Evolutionary conservation across 2,113 vertebrate genomes (phyloP).

Genomic region (Lycaon pictus): DNA sequence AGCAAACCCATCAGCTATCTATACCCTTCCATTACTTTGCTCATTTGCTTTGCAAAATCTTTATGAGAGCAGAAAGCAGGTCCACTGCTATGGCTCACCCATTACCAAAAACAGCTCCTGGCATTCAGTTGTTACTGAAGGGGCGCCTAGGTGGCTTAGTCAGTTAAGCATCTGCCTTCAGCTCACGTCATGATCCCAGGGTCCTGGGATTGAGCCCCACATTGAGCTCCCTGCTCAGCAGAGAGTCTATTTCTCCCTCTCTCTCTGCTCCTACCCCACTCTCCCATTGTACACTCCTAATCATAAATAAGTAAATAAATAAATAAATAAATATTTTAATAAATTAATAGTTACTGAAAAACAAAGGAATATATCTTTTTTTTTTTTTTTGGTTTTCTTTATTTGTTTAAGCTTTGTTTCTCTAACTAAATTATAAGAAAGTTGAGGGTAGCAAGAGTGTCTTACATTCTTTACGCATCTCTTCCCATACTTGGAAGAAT

Average conservation of each 20-base stretch:
- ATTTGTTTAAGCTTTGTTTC: not conserved
- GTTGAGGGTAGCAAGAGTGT: not conserved
- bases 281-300: not conserved
- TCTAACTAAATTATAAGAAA: not conserved
- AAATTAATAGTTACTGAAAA: not conserved
- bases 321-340: too few species aligned
- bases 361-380: not conserved
- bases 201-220: not conserved
- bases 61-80: accelerated
- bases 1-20: not conserved
- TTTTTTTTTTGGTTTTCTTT: not conserved
- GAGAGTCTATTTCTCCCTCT: not conserved
- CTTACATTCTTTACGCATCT: not conserved
- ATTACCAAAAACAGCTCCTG: not conserved
- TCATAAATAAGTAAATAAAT: not conserved
- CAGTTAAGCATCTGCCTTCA: not conserved
- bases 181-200: not conserved
- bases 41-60: not conserved
- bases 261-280: not conserved
- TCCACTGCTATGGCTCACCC: not conserved
- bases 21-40: not conserved
- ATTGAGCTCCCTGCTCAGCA: not conserved
- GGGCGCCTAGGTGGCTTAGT: not conserved
- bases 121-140: not conserved
- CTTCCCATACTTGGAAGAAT: not conserved